Percentiles rank a stretch among this genome's conserved stretches.
phyloP scores from a whole-genome alignment of 2,888 invertebrate genomes.

The Cephus rjabovi region DNA sequence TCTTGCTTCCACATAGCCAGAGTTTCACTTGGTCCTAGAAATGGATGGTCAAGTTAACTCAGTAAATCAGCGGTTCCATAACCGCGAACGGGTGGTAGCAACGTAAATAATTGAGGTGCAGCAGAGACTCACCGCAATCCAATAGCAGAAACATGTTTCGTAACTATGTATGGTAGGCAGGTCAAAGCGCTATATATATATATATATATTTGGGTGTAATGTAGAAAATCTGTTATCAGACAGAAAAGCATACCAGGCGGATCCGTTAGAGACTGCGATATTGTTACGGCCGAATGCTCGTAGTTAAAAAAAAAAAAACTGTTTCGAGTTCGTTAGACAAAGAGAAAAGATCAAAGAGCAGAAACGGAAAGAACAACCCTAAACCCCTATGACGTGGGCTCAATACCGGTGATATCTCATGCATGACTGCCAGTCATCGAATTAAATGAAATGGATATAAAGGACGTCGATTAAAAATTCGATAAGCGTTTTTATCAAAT shows the following conservation, averaged over 20 bases:
- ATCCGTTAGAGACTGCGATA: not conserved
- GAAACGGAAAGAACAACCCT: not conserved
- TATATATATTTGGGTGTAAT: not conserved
- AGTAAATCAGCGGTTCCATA: constrained; percentile 47
- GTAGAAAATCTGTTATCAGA: not conserved
- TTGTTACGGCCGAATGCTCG: not conserved
- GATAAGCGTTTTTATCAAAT: not conserved
- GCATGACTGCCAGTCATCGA: not conserved
- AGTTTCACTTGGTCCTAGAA: constrained; percentile 35
- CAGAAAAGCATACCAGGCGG: not conserved
- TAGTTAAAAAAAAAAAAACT: not conserved
- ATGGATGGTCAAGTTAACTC: constrained; percentile 35
- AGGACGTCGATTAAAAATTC: not conserved
- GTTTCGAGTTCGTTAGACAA: not conserved
- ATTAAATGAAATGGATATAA: not conserved
- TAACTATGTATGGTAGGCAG: not conserved
- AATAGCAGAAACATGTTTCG: constrained; percentile 30
- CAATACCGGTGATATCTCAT: not conserved
- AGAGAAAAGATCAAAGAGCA: not conserved
- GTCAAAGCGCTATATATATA: not conserved
- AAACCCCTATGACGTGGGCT: not conserved
- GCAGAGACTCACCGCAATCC: constrained; percentile 33
- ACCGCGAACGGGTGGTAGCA: constrained; percentile 35
- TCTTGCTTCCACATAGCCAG: not conserved
- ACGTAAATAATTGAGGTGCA: constrained; percentile 39